A percentile compares a stretch with the other conserved stretches of the same genome.
Conservation (phyloP, 2,113 vertebrate genomes). For the Beaufortia kweichowensis region DNA sequence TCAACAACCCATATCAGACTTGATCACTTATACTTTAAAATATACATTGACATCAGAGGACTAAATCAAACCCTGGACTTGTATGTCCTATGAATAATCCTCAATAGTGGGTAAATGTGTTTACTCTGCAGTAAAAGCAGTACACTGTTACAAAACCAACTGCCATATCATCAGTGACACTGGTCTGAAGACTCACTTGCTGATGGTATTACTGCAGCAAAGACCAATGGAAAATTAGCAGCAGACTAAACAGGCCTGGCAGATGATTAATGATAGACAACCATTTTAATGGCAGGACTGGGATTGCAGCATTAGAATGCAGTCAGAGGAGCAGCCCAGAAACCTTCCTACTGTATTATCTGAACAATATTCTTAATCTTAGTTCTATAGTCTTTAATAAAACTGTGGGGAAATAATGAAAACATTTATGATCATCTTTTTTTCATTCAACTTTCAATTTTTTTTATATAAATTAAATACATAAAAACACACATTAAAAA, state of each 20-base stretch:
- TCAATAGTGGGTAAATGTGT: constrained; percentile 4
- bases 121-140: constrained; percentile 11
- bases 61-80: constrained; percentile 3
- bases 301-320: constrained; percentile 15
- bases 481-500: no score
- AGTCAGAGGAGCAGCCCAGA: not conserved
- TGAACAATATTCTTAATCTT: no score
- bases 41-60: no score
- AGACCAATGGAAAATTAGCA: constrained; percentile 50
- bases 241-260: constrained; percentile 27
- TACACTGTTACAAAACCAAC: constrained; percentile 14
- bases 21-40: no score
- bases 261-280: constrained; percentile 47
- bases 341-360: no score
- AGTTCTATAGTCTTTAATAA: no score
- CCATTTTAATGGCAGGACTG: constrained; percentile 39
- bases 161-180: constrained; percentile 12
- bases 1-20: no score
- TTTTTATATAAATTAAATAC: no score
- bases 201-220: constrained; percentile 28
- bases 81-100: not conserved
- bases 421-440: no score
- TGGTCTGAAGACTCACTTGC: constrained; percentile 18
- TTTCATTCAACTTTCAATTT: no score
- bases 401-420: no score